Conservation (phyloP, 2,113 vertebrate genomes). For the Odocoileus virginianus region DNA sequence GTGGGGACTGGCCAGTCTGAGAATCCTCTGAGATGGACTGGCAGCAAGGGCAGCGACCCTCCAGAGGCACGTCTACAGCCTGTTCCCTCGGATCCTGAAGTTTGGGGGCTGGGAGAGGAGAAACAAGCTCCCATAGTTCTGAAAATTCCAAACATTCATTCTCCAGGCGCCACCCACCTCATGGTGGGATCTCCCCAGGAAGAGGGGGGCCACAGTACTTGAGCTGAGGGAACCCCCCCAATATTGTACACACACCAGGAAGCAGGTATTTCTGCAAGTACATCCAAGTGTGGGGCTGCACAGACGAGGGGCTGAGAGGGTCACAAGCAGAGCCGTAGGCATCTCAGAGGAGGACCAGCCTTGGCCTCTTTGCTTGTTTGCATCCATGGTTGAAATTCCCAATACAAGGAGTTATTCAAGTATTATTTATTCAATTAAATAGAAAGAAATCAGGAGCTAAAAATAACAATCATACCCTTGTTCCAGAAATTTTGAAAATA, state of each 20-base stretch:
- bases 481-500: background rate
- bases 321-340: background rate
- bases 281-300: background rate
- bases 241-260: background rate
- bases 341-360: background rate
- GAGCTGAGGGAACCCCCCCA: background rate
- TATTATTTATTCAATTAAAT: background rate
- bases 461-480: too few relatives aligned
- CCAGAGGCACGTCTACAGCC: background rate
- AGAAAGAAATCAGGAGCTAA: background rate
- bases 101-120: background rate
- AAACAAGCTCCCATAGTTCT: background rate
- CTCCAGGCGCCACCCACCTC: background rate
- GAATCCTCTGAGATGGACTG: background rate
- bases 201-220: background rate
- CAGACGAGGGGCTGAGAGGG: background rate
- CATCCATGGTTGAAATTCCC: background rate
- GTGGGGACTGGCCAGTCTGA: background rate
- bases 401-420: too few relatives aligned
- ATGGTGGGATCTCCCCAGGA: background rate
- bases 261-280: background rate
- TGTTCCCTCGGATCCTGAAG: rapidly evolving
- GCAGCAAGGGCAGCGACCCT: background rate
- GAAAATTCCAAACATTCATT: background rate
- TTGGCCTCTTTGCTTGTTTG: too few relatives aligned